These are phyloP conservation scores for Eulithis testata DNA, from an alignment of 2,888 invertebrate species.

Conservation along the genomic window DNA sequence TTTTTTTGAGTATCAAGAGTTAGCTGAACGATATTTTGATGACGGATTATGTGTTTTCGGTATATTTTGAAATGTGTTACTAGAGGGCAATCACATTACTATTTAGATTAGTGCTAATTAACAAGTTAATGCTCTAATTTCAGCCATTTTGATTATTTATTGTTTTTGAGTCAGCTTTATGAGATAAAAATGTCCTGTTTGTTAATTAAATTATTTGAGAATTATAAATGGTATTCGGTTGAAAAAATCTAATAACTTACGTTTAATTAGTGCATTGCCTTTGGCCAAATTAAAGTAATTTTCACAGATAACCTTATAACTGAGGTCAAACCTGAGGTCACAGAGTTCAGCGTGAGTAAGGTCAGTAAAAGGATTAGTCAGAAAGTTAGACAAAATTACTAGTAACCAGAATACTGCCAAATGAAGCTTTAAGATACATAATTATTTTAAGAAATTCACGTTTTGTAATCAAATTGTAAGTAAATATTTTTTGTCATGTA, in stretches of 20 bases:
- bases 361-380: constrained; percentile 12
- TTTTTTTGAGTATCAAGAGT: constrained; percentile 49
- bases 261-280: neutral
- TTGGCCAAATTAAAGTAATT: constrained; percentile 34
- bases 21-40: neutral
- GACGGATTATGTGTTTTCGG: neutral
- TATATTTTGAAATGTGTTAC: too few relatives aligned
- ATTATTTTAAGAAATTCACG: neutral
- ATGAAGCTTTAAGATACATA: constrained; percentile 5
- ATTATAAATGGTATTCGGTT: too few relatives aligned
- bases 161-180: too few relatives aligned
- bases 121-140: too few relatives aligned
- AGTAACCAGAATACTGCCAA: constrained; percentile 14
- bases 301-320: constrained; percentile 42
- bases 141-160: too few relatives aligned
- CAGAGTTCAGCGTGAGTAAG: constrained; percentile 18
- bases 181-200: too few relatives aligned
- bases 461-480: too few relatives aligned
- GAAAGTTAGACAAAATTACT: constrained; percentile 13
- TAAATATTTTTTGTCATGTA: too few relatives aligned
- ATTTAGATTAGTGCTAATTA: too few relatives aligned
- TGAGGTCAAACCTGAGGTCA: constrained; percentile 39
- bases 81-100: too few relatives aligned
- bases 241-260: too few relatives aligned
- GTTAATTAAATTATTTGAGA: too few relatives aligned